A percentile compares a stretch with the other conserved stretches of the same genome.
Conservation (phyloP, 2,113 vertebrate genomes). For the Propithecus coquereli region DNA sequence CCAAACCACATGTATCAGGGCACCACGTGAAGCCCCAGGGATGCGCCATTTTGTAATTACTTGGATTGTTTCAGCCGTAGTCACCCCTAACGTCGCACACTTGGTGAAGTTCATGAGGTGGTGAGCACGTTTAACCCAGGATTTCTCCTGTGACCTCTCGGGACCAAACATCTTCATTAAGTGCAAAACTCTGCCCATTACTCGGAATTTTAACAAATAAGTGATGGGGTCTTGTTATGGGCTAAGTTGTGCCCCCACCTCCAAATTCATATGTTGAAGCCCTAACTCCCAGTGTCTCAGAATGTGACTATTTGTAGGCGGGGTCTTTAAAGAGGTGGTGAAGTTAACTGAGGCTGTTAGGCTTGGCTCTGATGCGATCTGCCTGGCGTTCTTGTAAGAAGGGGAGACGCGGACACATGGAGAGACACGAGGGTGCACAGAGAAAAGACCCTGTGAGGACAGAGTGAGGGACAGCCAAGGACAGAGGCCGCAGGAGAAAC, state of each 20-base stretch:
- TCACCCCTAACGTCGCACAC: neutral
- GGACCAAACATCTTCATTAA: neutral
- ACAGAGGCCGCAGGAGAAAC: neutral
- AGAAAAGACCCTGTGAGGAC: neutral
- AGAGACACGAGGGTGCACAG: neutral
- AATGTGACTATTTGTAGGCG: neutral
- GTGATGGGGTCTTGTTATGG: neutral
- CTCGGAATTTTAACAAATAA: neutral
- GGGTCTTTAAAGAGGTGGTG: neutral
- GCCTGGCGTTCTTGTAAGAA: neutral
- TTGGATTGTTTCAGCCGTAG: neutral
- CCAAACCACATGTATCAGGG: neutral
- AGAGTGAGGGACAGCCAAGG: neutral
- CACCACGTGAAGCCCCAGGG: rapidly evolving
- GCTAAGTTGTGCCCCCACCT: neutral
- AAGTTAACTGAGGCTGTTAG: neutral
- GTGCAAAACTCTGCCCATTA: neutral
- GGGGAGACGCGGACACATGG: neutral
- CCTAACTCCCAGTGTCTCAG: too few species aligned
- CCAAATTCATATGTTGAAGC: neutral
- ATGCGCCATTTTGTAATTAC: too few species aligned
- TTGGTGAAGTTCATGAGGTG: too few species aligned
- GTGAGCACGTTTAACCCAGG: rapidly evolving
- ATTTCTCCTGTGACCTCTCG: neutral
- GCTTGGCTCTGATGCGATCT: too few species aligned